Conservation (phyloP, 2,888 invertebrate species). For the Helobdella robusta region DNA sequence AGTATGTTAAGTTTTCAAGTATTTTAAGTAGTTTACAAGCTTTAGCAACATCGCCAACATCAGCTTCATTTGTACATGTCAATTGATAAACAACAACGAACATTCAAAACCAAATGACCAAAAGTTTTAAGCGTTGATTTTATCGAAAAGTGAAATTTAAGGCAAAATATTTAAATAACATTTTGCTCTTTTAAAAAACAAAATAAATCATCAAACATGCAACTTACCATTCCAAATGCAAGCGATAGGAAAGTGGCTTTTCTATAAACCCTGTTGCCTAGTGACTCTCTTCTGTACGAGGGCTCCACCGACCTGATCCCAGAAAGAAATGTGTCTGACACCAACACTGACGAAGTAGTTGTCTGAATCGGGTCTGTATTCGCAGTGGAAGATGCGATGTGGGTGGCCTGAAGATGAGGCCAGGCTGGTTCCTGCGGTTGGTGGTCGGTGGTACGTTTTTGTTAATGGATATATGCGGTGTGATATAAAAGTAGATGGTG, state of each 20-base stretch:
- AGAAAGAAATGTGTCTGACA: slow-evolving; percentile 51
- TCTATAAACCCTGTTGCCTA: slow-evolving; percentile 39
- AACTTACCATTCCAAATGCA: slow-evolving; percentile 46
- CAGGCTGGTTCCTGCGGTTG: slow-evolving; percentile 44
- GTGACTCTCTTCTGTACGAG: slow-evolving; percentile 45
- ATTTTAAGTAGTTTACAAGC: no score
- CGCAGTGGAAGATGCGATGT: slow-evolving; percentile 47
- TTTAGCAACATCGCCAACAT: background rate
- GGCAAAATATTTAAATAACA: background rate
- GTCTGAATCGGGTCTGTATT: slow-evolving; percentile 50
- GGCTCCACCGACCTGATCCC: slow-evolving; percentile 45
- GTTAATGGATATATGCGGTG: no score
- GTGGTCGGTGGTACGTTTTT: no score
- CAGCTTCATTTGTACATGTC: background rate
- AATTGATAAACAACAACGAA: background rate
- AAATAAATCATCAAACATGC: background rate
- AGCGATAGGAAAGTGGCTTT: slow-evolving; percentile 48
- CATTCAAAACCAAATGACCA: slow-evolving; percentile 35
- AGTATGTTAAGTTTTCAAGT: no score
- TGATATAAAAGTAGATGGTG: no score
- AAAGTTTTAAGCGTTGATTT: no score
- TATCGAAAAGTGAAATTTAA: no score
- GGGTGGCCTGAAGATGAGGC: slow-evolving; percentile 41
- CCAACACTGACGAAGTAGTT: slow-evolving; percentile 49
- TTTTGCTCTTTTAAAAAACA: background rate